Base-by-base conservation (phyloP, 2,113 vertebrate genomes). In the Tinamus guttatus region DNA sequence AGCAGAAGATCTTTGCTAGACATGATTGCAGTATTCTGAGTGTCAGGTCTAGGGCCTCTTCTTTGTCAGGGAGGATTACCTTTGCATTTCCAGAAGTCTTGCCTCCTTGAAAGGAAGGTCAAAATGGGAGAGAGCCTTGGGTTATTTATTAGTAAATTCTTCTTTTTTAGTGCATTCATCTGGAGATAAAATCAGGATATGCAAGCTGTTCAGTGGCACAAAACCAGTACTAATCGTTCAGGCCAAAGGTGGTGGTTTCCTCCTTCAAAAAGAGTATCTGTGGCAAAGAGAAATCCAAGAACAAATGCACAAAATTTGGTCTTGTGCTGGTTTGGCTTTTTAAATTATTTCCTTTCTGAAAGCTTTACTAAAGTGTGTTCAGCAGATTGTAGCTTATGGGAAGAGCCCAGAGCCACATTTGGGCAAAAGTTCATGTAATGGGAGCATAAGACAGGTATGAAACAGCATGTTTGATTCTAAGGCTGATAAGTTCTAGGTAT, bases 81-180 rank as follows among this genome's bases (percentile, higher is more conserved):
- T 85, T 51, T 28, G 25, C 11, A 6, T 63, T 89, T 59, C n/a
- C 8, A 52, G 7, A 89, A 73, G 24, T 47, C 30, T 77, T 71
- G 15, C 17, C 17, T 77, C 5, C 32, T 47, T 63, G 64, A 73
- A 78, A 78, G 25, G 22, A 8, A 56, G 25, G 9, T 64, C 19
- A 56, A 40, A 80, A 73, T 5, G 2, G 1, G 38, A 68, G 28
- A 21, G 15, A 1, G 0, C 24, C 20, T 76, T 64, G n/a, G 7
- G 24, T 18, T 79, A 82, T 67, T 69, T 38, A 40, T 5, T 75
- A 56, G 62, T 11, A 85, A 78, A 18, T 64, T 73, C 6, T 2
- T 12, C 12, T 34, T n/a, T 47, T 56, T 71, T 73, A 58, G 11
- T 11, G 18, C 32, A 40, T 69, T 30, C 6, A 16, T 32, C 21